These are phyloP conservation scores for Heliocidaris tuberculata DNA, from an alignment of 35 echinoderm and acorn worm species.

Conservation along the genomic window DNA sequence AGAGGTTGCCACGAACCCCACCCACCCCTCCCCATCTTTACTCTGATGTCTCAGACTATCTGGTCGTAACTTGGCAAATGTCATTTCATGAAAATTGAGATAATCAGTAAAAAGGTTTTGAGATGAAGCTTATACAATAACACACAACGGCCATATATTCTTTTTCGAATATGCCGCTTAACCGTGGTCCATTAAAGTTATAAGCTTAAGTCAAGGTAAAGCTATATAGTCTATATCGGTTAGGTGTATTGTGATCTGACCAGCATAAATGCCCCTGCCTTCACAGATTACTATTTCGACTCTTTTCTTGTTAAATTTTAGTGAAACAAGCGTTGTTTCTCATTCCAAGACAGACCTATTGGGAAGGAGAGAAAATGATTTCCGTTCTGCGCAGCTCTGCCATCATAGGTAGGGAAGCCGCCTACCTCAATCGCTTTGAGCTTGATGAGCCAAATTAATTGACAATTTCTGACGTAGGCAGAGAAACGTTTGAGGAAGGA, in stretches of 20 bases:
- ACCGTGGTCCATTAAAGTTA: neutral
- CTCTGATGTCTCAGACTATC: neutral
- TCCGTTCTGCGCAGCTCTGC: neutral
- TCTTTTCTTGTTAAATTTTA: neutral
- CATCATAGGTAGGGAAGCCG: neutral
- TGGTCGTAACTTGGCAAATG: slow-evolving; percentile 4
- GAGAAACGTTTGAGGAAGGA: neutral
- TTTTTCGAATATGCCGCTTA: neutral
- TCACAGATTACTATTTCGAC: neutral
- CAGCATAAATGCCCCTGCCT: neutral
- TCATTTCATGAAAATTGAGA: slow-evolving; percentile 42
- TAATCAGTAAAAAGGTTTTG: slow-evolving; percentile 37
- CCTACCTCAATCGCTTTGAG: neutral
- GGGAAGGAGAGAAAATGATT: slow-evolving; percentile 31
- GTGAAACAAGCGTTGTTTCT: neutral
- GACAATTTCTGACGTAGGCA: slow-evolving; percentile 29
- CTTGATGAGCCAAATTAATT: slow-evolving; percentile 28
- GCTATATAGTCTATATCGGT: neutral
- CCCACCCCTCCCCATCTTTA: neutral
- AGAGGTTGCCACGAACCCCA: neutral
- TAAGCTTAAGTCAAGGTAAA: neutral
- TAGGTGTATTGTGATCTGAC: neutral
- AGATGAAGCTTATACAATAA: neutral
- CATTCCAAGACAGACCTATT: neutral
- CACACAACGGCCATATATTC: neutral